Base-by-base conservation (phyloP, 2,797 vertebrate genomes). In the Pempheris klunzingeri region DNA sequence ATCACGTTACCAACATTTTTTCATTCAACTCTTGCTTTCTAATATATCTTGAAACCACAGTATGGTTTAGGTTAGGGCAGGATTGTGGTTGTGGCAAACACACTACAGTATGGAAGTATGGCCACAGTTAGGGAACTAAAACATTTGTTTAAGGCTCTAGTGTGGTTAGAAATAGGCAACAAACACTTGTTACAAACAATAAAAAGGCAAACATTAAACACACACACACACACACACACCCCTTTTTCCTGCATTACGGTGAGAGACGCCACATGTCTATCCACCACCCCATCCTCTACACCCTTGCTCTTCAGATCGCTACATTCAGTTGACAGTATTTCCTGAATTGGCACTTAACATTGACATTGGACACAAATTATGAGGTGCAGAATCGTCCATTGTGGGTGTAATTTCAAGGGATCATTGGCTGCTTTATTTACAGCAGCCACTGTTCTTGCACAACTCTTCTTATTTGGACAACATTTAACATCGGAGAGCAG, bases 181-280 rank as follows among this genome's bases (percentile, higher is more conserved):
- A 0, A 4, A 30, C 58, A 11, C 24, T 6, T 9, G 7, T 8
- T 28, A 26, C 4, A 13, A 0, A 1, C 15, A 13, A 34, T 32
- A 49, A 22, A 39, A 50, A 58, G 6, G 20, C 20, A 57, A 12
- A 52, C 1, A 7, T 28, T 39, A 26, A 26, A 44, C 8, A 26
- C 7, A 43, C 15, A 26, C 41, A 44, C 8, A 26, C 7, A 43
- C 15, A 26, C 41, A 44, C 8, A 26, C 7, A 43, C 15, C 28
- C 24, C 24, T 18, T 5, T 13, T 8, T 18, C 22, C 36, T 41
- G 55, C 14, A 39, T 38, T 14, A 20, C 3, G 8, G 36, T 39
- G 15, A 60, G 15, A n/a, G n/a, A n/a, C n/a, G n/a, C n/a, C n/a
- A 18, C 26, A 9, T 10, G 26, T 60, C 10, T 43, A 18, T 60